phyloP scores from a whole-genome alignment of 2,888 invertebrate species.

The Protonemura montana region DNA sequence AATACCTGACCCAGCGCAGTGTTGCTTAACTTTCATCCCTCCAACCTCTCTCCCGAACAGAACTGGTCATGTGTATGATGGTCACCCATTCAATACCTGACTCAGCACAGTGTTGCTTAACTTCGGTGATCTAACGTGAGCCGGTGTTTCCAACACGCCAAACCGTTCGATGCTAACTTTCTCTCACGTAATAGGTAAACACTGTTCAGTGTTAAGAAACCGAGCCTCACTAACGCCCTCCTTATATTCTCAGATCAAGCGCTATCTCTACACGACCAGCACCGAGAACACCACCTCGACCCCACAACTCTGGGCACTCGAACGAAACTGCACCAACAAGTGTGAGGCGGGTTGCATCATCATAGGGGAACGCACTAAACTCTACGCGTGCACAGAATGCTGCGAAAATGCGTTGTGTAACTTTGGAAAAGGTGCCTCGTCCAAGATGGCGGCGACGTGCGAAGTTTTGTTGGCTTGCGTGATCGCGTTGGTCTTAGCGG shows the following conservation, averaged over 20 bases:
- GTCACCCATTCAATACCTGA: no score
- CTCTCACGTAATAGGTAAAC: no score
- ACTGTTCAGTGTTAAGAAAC: no score
- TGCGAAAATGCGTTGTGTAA: slow-evolving; percentile 83
- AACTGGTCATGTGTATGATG: no score
- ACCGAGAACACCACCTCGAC: slow-evolving; percentile 80
- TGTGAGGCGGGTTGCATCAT: slow-evolving; percentile 90
- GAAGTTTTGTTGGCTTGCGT: background rate
- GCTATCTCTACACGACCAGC: slow-evolving; percentile 83
- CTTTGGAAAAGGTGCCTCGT: slow-evolving; percentile 65
- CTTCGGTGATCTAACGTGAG: no score
- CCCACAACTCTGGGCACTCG: slow-evolving; percentile 83
- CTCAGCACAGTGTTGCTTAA: no score
- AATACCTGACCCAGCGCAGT: no score
- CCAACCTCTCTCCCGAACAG: no score
- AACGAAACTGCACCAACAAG: slow-evolving; percentile 79
- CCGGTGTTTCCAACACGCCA: no score
- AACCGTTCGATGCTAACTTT: no score
- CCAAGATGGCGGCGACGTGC: slow-evolving; percentile 51
- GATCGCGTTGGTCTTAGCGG: background rate
- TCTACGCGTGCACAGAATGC: slow-evolving; percentile 87
- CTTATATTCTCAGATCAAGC: slow-evolving; percentile 69
- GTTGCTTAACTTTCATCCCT: no score
- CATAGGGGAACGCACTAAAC: slow-evolving; percentile 86
- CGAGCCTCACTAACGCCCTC: no score